Evolutionary conservation across 2,113 vertebrate genomes (phyloP).

Genomic region (Perca fluviatilis): DNA sequence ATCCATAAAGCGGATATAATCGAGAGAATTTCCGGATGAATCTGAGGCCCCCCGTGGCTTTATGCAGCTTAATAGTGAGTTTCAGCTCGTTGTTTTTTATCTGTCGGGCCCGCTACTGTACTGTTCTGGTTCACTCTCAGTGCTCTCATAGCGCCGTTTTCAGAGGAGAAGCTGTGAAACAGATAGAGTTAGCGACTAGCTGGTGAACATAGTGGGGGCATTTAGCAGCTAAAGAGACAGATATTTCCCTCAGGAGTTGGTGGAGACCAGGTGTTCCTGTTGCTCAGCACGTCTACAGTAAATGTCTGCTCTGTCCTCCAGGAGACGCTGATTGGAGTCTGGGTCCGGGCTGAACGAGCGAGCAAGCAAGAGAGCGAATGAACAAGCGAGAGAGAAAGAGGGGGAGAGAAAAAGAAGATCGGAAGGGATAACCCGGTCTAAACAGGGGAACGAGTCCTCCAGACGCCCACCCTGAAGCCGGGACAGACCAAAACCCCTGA

Average conservation of each 20-base stretch:
- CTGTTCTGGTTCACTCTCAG: too few species aligned
- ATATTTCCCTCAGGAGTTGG: background rate
- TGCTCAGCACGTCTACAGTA: slow-evolving; percentile 59
- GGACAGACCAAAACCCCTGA: slow-evolving; percentile 69
- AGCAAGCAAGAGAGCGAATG: slow-evolving; percentile 55
- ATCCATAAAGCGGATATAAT: too few species aligned
- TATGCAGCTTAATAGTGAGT: too few species aligned
- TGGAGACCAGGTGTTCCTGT: background rate
- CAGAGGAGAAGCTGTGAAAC: too few species aligned
- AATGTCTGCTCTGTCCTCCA: slow-evolving; percentile 75
- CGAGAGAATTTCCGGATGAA: too few species aligned
- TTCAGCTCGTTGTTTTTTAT: too few species aligned
- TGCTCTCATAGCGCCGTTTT: too few species aligned
- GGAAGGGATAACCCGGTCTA: slow-evolving; percentile 60
- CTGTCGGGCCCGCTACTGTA: too few species aligned
- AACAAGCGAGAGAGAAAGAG: slow-evolving; percentile 51
- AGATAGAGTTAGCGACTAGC: too few species aligned
- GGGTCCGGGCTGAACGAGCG: slow-evolving; percentile 59
- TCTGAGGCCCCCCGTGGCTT: too few species aligned
- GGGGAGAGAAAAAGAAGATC: slow-evolving; percentile 60
- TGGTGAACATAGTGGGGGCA: too few species aligned
- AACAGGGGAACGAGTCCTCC: slow-evolving; percentile 65
- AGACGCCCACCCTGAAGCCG: slow-evolving; percentile 53
- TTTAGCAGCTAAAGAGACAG: background rate
- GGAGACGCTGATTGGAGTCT: slow-evolving; percentile 85